A percentile compares a stretch with the other conserved stretches of the same genome.
phyloP scores from a whole-genome alignment of 1,140 invertebrate species.

The Thaumatotibia leucotreta region DNA sequence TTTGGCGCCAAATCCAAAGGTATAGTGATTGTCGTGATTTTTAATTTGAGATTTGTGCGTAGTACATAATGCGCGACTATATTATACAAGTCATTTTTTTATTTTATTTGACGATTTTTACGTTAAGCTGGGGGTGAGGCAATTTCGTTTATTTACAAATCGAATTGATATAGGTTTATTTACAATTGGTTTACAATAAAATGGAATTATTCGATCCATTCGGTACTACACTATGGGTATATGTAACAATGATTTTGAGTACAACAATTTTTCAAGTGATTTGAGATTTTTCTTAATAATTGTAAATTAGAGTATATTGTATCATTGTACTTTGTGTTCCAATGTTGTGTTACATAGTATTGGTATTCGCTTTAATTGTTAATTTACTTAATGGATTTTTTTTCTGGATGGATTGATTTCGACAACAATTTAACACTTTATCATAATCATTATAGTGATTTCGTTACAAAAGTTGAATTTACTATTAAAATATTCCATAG shows the following conservation, averaged over 20 bases:
- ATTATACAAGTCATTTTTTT: constrained; percentile 23
- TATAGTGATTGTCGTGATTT: neutral
- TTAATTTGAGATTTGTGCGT: neutral
- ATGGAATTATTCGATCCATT: neutral
- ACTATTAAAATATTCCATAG: neutral
- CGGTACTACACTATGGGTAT: neutral
- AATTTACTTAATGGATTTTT: too few species aligned
- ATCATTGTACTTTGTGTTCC: neutral
- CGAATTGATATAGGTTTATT: neutral
- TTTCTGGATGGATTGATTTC: too few species aligned
- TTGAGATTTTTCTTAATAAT: neutral
- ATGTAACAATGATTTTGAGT: neutral
- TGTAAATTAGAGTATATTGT: neutral
- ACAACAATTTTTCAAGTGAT: neutral
- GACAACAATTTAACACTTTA: neutral
- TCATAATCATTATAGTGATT: neutral
- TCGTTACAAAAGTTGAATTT: neutral
- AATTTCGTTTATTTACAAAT: constrained; percentile 18
- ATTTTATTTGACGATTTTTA: constrained; percentile 21
- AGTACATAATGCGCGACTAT: neutral
- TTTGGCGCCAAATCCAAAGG: neutral
- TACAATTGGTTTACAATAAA: neutral
- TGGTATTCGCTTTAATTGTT: neutral
- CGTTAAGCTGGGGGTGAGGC: constrained; percentile 25
- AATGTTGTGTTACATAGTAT: neutral